Conservation (phyloP, 2,797 vertebrate genomes). For the Xiphophorus birchmanni region DNA sequence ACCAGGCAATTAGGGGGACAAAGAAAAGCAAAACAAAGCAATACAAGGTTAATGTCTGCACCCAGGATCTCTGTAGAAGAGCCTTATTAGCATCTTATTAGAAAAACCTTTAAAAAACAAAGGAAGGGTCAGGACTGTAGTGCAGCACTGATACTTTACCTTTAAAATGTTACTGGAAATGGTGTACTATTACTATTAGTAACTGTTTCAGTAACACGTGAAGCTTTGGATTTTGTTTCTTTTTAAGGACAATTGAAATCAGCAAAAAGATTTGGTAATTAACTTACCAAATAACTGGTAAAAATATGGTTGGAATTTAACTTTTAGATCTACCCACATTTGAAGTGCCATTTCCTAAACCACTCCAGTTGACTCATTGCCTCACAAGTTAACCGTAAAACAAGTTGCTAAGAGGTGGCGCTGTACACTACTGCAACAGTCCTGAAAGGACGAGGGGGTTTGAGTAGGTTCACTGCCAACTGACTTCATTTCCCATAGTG, state of each 20-base stretch:
- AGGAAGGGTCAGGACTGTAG: not conserved
- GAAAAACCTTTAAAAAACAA: not conserved
- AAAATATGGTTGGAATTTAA: not conserved
- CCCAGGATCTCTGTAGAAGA: not conserved
- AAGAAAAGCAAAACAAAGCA: not conserved
- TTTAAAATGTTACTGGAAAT: not conserved
- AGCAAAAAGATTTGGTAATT: not conserved
- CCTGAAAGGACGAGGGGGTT: not conserved
- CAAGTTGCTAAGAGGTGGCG: not conserved
- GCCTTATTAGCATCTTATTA: not conserved
- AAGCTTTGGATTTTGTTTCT: not conserved
- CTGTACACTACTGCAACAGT: too few species aligned
- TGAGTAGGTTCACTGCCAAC: not conserved
- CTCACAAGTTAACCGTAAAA: too few species aligned
- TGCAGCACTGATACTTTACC: not conserved
- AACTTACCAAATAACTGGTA: not conserved
- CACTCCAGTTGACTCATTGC: too few species aligned
- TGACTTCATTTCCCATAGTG: constrained; percentile 81
- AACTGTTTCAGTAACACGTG: not conserved
- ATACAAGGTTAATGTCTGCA: not conserved
- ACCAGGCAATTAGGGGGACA: not conserved
- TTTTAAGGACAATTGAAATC: not conserved
- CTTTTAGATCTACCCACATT: not conserved
- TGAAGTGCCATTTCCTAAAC: not conserved
- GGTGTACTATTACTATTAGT: not conserved